Evolutionary conservation across 2,888 invertebrate genomes (phyloP), one percentile per base, ranked within the genome.

Genomic region (Caenorhabditis sp.): DNA sequence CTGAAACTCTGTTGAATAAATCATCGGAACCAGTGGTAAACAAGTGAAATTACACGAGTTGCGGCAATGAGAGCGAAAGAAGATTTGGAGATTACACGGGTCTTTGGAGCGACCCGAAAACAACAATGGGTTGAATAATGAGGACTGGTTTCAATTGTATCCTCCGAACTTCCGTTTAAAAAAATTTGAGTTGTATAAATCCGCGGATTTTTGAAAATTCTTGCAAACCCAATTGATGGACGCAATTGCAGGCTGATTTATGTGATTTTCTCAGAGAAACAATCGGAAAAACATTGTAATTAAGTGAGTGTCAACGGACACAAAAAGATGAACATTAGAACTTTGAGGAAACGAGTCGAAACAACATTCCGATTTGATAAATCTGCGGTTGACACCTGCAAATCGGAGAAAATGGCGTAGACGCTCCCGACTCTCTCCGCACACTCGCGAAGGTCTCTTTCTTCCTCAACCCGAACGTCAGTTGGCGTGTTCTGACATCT

Each of bases 381-480:
- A 61, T 71, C 63, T 73, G 72, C 72, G 72, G 72, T 73, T 63
- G 72, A 73, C 72, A 73, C 72, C 72, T 73, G 72, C 72, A 73
- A 55, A 70, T 59, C 70, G 70, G 59, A 58, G 70, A 70, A 70
- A 73, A 72, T 56, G 63, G 56, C 72, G 56, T 63, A 72, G 63
- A 63, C 52, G 56, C 62, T 56, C 63, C 58, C n/a, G n/a, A n/a
- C 37, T 24, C 41, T 39, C 58, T 65, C 63, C 48, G 62, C 62
- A 41, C 50, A 58, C 50, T n/a, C n/a, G 20, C 58, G 58, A 58
- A 65, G 58, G 63, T 52, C 58, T 73, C 63, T 73, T 73, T 63
- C 63, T 63, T 43, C 50, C 63, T 56, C 39, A 63, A 56, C 50
- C 50, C 41, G 73, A 73, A 73, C 65, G 73, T 73, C 73, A 73